These are phyloP conservation scores for Lamellibrachia columna DNA, from an alignment of 2,888 invertebrate species.

Conservation along the genomic window DNA sequence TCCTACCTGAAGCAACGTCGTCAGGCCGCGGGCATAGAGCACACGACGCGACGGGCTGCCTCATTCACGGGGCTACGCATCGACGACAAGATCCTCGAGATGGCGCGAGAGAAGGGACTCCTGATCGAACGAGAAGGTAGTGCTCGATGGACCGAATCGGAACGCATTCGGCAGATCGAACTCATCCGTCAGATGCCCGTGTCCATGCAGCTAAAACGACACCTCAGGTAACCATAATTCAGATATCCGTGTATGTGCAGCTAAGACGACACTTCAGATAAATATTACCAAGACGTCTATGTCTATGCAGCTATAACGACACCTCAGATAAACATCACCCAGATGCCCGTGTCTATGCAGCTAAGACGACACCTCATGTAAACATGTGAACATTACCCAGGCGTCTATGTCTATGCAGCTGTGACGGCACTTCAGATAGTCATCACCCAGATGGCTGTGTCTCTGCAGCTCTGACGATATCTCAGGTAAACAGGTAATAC, in stretches of 20 bases:
- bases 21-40: background rate
- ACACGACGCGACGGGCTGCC: background rate
- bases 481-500: too few relatives aligned
- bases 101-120: background rate
- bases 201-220: background rate
- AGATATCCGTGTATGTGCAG: background rate
- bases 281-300: too few relatives aligned
- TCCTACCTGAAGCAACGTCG: background rate
- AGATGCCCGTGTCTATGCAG: too few relatives aligned
- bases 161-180: background rate
- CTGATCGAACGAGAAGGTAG: background rate
- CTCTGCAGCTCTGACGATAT: too few relatives aligned
- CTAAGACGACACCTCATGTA: background rate
- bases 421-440: background rate
- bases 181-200: background rate
- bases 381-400: background rate
- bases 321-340: background rate
- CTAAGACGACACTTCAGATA: too few relatives aligned
- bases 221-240: background rate
- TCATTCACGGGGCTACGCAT: background rate
- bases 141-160: background rate
- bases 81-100: background rate
- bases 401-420: background rate
- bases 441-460: background rate
- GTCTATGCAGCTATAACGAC: background rate